Evolutionary conservation across 2,797 vertebrate species (phyloP).

Genomic region (Peromyscus aztecus): DNA sequence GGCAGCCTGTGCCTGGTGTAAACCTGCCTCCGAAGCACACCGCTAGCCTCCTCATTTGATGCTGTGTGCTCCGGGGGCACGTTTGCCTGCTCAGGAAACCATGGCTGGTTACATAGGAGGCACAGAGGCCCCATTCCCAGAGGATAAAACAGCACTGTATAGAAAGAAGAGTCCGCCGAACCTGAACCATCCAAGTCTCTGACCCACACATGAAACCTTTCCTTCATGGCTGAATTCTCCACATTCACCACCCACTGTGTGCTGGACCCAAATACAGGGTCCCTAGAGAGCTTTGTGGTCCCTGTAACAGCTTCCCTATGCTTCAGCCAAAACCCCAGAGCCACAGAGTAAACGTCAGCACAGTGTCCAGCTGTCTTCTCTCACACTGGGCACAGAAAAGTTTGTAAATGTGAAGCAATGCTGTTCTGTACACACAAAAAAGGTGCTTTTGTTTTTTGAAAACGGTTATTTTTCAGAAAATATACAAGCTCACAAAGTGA

Average conservation of each 20-base stretch:
- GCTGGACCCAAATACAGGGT: accelerated
- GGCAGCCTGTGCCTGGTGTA: background rate
- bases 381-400: background rate
- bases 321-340: background rate
- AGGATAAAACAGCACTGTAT: background rate
- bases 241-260: background rate
- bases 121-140: background rate
- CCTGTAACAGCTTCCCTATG: background rate
- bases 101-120: background rate
- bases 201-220: background rate
- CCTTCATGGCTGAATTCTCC: background rate
- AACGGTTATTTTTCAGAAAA: slow-evolving; percentile 30
- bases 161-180: no score
- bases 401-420: background rate
- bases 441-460: background rate
- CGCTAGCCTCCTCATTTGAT: background rate
- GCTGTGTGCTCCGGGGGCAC: background rate
- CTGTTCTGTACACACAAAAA: background rate
- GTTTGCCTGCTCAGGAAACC: background rate
- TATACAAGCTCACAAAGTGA: background rate
- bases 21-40: background rate
- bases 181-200: background rate
- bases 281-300: background rate
- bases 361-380: background rate
- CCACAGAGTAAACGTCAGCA: background rate